phyloP scores from a whole-genome alignment of 2,888 invertebrate genomes.

The Sinodicranocentrus sp. region DNA sequence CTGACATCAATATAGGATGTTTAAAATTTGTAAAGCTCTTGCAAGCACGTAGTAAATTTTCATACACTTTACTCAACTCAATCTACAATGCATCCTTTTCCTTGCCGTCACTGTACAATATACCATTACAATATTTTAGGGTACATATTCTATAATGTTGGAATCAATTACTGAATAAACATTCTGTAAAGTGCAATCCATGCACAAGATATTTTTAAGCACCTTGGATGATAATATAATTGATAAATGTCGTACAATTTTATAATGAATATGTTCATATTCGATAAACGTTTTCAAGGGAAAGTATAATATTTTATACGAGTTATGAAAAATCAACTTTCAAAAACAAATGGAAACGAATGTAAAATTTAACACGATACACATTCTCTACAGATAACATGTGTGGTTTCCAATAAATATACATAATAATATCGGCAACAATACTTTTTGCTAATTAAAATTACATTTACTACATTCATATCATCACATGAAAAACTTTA shows the following conservation, averaged over 20 bases:
- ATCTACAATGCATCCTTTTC: constrained; percentile 1
- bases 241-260: neutral
- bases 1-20: neutral
- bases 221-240: constrained; percentile 34
- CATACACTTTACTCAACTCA: neutral
- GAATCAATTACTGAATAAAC: constrained; percentile 28
- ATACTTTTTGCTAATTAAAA: constrained; percentile 28
- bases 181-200: constrained; percentile 50
- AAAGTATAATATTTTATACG: no score
- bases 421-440: constrained; percentile 44
- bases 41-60: constrained; percentile 4
- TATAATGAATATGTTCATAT: neutral
- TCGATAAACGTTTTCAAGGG: no score
- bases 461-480: constrained; percentile 15
- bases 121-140: neutral
- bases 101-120: neutral
- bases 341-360: neutral
- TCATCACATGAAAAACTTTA: constrained; percentile 28
- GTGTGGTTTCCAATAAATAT: no score
- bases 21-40: neutral
- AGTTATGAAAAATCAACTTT: neutral
- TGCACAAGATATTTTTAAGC: constrained; percentile 58
- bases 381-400: no score
- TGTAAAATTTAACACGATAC: neutral
- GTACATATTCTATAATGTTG: constrained; percentile 21